These are phyloP conservation scores for Hyperoodon ampullatus DNA, from an alignment of 2,113 vertebrate genomes.

Conservation along the genomic window DNA sequence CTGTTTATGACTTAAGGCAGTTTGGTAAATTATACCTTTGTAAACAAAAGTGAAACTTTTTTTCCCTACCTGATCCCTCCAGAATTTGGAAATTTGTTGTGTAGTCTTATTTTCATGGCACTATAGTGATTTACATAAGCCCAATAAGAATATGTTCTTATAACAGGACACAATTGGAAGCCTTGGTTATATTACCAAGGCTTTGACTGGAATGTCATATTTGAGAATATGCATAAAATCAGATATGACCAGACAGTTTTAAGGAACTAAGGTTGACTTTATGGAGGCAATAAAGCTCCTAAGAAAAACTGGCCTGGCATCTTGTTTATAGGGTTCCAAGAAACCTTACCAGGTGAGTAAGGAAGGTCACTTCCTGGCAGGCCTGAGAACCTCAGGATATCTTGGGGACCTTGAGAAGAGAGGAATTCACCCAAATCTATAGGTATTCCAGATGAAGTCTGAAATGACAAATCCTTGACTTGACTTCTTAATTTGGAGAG, in stretches of 20 bases:
- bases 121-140: not conserved
- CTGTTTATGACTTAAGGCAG: not conserved
- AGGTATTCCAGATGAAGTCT: not conserved
- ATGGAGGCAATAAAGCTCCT: not conserved
- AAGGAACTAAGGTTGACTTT: not conserved
- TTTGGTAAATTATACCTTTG: not conserved
- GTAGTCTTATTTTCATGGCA: conserved; percentile 2
- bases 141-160: not conserved
- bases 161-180: not conserved
- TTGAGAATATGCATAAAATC: not conserved
- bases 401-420: not conserved
- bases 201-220: not conserved
- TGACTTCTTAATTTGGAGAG: not conserved
- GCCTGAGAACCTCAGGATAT: not conserved
- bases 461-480: not conserved
- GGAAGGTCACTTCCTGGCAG: not conserved
- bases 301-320: not conserved
- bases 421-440: not conserved
- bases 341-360: not conserved
- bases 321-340: not conserved
- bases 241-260: not conserved
- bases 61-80: not conserved
- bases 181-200: not conserved
- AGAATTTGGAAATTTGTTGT: not conserved
- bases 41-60: not conserved